phyloP scores from a whole-genome alignment of 2,797 vertebrate species.

The Dipus sagitta region DNA sequence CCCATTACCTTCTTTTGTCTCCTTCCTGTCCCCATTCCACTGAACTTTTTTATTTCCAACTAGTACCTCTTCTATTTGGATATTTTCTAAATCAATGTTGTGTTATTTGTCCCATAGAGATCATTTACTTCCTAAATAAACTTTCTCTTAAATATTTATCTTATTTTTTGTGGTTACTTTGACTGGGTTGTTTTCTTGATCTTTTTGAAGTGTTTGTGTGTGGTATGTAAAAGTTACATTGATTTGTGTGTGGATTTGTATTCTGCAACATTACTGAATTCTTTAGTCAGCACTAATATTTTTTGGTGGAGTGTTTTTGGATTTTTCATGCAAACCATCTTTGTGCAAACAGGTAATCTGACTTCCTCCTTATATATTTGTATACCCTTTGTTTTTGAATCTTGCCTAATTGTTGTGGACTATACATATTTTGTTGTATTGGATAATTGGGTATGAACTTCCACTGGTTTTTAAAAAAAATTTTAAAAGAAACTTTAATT shows the following conservation, averaged over 20 bases:
- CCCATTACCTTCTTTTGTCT: too few relatives aligned
- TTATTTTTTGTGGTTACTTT: not conserved
- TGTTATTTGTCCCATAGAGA: not conserved
- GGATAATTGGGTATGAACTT: not conserved
- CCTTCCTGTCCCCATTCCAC: too few relatives aligned
- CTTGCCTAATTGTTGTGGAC: not conserved
- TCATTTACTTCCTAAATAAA: not conserved
- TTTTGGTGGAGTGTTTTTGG: not conserved
- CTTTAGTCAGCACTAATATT: not conserved
- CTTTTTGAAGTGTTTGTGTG: not conserved
- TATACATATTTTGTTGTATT: not conserved
- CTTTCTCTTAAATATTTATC: not conserved
- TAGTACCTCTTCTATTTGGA: too few relatives aligned
- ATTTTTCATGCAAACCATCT: not conserved
- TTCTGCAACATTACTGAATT: not conserved
- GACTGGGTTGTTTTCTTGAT: not conserved
- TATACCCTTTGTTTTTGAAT: not conserved
- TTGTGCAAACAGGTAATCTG: not conserved
- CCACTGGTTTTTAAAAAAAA: not conserved
- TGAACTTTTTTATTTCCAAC: too few relatives aligned
- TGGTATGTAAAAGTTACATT: not conserved
- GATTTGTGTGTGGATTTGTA: not conserved
- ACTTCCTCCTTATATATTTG: not conserved
- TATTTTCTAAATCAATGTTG: not conserved
- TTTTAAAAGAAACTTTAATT: too few relatives aligned